Evolutionary conservation across 2,797 vertebrate species (phyloP), one percentile per base, ranked within the genome.

Genomic region (Semotilus atromaculatus): DNA sequence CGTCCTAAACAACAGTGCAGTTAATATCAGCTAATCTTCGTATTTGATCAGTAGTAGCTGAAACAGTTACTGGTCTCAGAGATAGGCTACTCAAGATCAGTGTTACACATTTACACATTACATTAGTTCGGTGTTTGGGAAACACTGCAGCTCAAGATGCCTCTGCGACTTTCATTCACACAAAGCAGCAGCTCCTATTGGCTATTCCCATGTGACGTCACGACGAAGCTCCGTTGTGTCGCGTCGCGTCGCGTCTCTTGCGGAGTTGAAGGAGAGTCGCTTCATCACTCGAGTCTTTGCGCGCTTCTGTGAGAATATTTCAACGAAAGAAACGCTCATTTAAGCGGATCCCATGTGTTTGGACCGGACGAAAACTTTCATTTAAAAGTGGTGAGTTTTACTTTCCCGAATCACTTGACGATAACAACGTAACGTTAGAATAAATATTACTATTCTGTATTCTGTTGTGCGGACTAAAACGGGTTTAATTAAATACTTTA

Each of bases 271-370:
- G 75, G 75, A 40, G 34, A 14, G 68, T 7, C 36, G 18, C 45
- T 26, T 26, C 68, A 71, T 71, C 38, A 71, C 23, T 16, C 68
- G 11, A 38, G 13, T 13, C 19, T 74, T 23, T 53, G 72, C 10
- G 48, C 29, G 48, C 72, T 53, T 16, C 58, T 43, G 26, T 23
- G 48, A 76, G 53, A 80, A 85, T 81, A 71, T 87, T 89, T 86
- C 7, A 87, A 48, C 68, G 51, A 10, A 82, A 40, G 36, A 83
- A 11, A 76, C 67, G 64, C 36, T 81, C 21, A 31, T 80, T 77
- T 51, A 7, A 83, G 87, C 31, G 84, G 86, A 90, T 81, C 40
- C 72, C 86, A 91, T 91, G 89, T 86, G 79, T 87, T 55, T 87
- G 85, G 84, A 87, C 55, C 68, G 62, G 77, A 67, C 53, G 26